Conservation (phyloP, 1,140 invertebrate species). For the Hyles euphorbiae region DNA sequence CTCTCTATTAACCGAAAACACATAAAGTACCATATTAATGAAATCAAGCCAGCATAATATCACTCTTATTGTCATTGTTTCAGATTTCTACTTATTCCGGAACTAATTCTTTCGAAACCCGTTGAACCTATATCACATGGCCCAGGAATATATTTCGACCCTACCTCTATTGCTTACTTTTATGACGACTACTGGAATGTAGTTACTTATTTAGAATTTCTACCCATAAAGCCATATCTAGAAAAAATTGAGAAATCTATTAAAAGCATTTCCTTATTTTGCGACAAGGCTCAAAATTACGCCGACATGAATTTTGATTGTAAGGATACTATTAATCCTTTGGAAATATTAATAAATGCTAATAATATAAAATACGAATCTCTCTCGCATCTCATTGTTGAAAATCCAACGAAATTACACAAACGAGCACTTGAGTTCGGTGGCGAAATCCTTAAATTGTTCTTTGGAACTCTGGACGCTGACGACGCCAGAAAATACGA, state of each 20-base stretch:
- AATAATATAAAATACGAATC: constrained; percentile 16
- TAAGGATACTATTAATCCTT: constrained; percentile 11
- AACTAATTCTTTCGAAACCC: not conserved
- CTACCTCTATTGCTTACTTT: constrained; percentile 12
- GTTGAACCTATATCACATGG: constrained; percentile 17
- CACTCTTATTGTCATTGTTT: not conserved
- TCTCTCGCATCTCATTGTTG: constrained; percentile 20
- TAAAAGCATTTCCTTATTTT: constrained; percentile 9
- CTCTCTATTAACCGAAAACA: constrained; percentile 10
- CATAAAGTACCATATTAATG: constrained; percentile 22
- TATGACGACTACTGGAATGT: constrained; percentile 29
- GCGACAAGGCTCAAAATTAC: not conserved
- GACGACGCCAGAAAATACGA: constrained; percentile 17
- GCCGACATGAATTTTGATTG: constrained; percentile 1
- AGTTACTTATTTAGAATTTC: constrained; percentile 16
- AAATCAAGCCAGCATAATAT: constrained; percentile 18
- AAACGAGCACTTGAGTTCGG: constrained; percentile 23
- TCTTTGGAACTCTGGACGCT: constrained; percentile 21
- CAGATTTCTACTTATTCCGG: constrained; percentile 1
- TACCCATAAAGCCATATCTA: constrained; percentile 21
- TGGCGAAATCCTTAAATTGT: constrained; percentile 26
- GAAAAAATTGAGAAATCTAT: constrained; percentile 16
- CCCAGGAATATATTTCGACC: constrained; percentile 29
- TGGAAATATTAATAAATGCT: constrained; percentile 7
- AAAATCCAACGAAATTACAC: not conserved